Conservation (phyloP, 2,888 invertebrate genomes). For the Lamellibrachia columna region DNA sequence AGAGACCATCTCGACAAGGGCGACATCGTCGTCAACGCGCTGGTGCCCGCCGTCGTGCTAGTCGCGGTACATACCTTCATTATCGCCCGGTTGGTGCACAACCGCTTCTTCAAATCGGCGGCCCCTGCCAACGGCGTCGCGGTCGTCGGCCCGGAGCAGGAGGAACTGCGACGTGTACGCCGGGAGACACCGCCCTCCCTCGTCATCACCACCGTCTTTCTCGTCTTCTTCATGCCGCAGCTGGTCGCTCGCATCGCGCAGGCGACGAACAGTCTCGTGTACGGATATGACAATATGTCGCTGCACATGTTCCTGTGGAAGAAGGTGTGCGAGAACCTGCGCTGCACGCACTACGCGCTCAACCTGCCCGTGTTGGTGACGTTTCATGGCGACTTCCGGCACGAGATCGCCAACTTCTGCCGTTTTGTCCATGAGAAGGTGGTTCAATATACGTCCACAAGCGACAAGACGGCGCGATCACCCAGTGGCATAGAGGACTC, state of each 20-base stretch:
- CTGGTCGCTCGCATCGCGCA: neutral
- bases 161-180: neutral
- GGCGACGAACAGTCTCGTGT: neutral
- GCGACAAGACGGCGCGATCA: neutral
- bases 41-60: neutral
- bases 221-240: neutral
- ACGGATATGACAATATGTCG: neutral
- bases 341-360: neutral
- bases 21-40: neutral
- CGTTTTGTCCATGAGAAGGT: neutral
- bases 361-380: neutral
- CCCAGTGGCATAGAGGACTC: neutral
- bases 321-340: conserved; percentile 3
- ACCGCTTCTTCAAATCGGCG: neutral
- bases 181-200: neutral
- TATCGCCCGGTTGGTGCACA: neutral
- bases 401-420: neutral
- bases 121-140: neutral
- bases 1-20: neutral
- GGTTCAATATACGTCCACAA: neutral
- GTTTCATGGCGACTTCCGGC: neutral
- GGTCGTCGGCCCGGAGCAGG: neutral
- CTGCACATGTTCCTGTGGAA: neutral
- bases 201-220: neutral
- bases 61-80: neutral